These are phyloP conservation scores for Brachionus koreanus DNA, from an alignment of 1,140 invertebrate genomes.

Conservation along the genomic window DNA sequence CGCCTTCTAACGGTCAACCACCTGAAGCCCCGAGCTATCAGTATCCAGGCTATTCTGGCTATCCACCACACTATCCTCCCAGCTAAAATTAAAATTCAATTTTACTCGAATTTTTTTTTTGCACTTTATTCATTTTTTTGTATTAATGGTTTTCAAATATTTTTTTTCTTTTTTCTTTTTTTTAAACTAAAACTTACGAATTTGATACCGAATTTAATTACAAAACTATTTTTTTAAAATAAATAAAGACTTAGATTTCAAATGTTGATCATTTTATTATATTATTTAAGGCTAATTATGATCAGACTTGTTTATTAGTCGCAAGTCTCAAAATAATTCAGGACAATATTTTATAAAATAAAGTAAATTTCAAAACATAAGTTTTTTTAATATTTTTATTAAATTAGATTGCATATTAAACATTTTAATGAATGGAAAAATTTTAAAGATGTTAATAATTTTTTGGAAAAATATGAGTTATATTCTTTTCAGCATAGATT, in stretches of 20 bases:
- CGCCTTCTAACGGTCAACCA: neutral
- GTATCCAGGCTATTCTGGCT: neutral
- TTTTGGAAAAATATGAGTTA: no score
- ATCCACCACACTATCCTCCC: conserved; percentile 20
- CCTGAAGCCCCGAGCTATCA: neutral
- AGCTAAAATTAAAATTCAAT: neutral
- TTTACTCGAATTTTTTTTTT: neutral
- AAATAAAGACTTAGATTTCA: neutral
- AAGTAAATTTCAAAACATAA: no score
- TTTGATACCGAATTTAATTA: neutral
- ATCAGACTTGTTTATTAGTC: no score
- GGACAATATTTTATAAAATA: no score
- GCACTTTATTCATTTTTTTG: neutral
- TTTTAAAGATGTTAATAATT: no score
- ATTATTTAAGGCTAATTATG: no score
- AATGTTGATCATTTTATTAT: no score
- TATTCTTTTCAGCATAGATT: no score
- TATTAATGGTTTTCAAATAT: neutral
- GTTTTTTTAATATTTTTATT: no score
- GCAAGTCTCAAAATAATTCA: no score
- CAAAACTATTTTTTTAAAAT: neutral
- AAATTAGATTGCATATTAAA: no score
- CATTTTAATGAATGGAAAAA: no score
- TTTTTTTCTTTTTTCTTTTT: neutral
- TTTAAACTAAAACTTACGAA: neutral